Evolutionary conservation across 2,113 vertebrate species (phyloP).

Genomic region (Centrocercus urophasianus): DNA sequence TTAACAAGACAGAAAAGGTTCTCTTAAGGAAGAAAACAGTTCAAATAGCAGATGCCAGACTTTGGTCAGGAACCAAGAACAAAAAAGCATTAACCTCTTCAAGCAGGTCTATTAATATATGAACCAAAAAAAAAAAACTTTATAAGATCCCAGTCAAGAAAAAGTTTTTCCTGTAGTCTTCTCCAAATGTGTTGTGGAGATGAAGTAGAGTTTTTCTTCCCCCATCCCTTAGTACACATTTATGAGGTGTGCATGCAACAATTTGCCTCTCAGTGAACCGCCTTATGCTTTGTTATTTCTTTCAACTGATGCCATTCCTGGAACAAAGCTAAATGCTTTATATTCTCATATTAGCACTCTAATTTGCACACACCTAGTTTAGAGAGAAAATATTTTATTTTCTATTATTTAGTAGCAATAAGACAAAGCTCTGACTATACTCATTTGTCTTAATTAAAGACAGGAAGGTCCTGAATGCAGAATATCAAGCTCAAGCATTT

Average conservation of each 20-base stretch:
- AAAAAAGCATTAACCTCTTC: not conserved
- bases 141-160: not conserved
- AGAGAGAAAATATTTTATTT: not conserved
- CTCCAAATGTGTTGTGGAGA: not conserved
- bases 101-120: no score
- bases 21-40: not conserved
- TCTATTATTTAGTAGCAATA: constrained; percentile 7
- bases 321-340: not conserved
- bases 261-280: not conserved
- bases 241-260: not conserved
- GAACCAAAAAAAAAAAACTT: not conserved
- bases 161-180: not conserved
- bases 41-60: not conserved
- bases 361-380: not conserved
- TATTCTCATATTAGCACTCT: not conserved
- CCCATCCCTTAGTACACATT: not conserved
- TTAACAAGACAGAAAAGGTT: not conserved
- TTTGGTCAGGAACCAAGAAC: not conserved
- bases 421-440: constrained; percentile 1
- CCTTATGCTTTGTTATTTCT: not conserved
- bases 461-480: not conserved
- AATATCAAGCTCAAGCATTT: constrained; percentile 14
- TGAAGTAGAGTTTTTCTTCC: not conserved
- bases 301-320: not conserved
- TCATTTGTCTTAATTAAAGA: constrained; percentile 38